These are phyloP conservation scores for Xestia rhomboidea DNA, from an alignment of 2,888 invertebrate species.

Conservation along the genomic window DNA sequence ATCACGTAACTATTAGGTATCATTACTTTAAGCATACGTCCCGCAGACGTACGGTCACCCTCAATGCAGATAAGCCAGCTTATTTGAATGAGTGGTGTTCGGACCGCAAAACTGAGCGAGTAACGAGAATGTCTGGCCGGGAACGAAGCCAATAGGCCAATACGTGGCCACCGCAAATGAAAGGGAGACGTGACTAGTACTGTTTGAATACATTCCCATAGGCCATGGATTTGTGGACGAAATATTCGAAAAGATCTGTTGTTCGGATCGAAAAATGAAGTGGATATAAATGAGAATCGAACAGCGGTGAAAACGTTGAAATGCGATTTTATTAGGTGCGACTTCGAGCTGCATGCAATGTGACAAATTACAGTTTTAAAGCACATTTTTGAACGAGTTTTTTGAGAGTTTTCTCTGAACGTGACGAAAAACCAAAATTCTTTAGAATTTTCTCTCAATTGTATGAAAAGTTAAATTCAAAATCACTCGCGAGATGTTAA, in stretches of 20 bases:
- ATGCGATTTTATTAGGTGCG: not conserved
- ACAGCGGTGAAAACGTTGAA: not conserved
- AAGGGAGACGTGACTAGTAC: constrained; percentile 73
- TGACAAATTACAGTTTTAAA: not conserved
- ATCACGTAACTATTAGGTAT: constrained; percentile 50
- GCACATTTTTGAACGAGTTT: not conserved
- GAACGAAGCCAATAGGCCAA: constrained; percentile 68
- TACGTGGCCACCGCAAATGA: constrained; percentile 74
- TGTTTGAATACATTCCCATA: constrained; percentile 45
- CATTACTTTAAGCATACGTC: constrained; percentile 46
- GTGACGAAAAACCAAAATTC: not conserved
- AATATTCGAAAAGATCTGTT: constrained; percentile 18
- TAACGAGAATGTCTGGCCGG: constrained; percentile 66
- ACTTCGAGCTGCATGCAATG: not conserved
- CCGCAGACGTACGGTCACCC: constrained; percentile 51
- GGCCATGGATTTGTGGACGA: constrained; percentile 24
- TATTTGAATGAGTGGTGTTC: constrained; percentile 77
- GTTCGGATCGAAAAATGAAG: not conserved
- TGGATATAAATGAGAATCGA: not conserved
- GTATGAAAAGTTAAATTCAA: not conserved
- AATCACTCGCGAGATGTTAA: not conserved
- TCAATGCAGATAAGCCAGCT: constrained; percentile 72
- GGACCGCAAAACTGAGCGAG: constrained; percentile 75
- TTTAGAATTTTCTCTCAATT: not conserved
- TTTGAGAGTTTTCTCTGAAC: not conserved